These are phyloP conservation scores for Temnothorax longispinosus DNA, from an alignment of 1,140 invertebrate species.

Conservation along the genomic window DNA sequence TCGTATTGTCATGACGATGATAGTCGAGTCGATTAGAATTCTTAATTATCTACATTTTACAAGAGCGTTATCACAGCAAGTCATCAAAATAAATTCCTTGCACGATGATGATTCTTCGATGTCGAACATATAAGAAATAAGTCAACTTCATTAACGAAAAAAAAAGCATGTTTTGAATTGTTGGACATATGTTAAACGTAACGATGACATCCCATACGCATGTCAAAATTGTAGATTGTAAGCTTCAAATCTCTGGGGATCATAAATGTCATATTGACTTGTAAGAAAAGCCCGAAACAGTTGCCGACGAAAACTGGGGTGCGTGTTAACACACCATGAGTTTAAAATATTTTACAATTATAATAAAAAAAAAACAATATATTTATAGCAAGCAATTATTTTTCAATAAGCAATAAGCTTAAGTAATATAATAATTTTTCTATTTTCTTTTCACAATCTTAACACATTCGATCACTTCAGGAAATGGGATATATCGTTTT, in stretches of 20 bases:
- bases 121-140: neutral
- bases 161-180: slow-evolving; percentile 4
- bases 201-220: slow-evolving; percentile 67
- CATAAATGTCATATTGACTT: slow-evolving; percentile 68
- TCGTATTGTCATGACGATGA: too few relatives aligned
- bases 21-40: too few relatives aligned
- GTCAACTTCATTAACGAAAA: neutral
- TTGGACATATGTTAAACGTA: slow-evolving; percentile 66
- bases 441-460: neutral
- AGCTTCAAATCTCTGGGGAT: slow-evolving; percentile 76
- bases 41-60: neutral
- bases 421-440: neutral
- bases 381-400: neutral
- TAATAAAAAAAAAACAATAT: neutral
- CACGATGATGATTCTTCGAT: neutral
- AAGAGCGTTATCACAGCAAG: neutral
- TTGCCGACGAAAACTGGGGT: neutral
- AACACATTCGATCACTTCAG: too few relatives aligned
- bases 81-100: slow-evolving; percentile 1
- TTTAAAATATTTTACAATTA: neutral
- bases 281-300: neutral
- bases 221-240: slow-evolving; percentile 81
- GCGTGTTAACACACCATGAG: neutral
- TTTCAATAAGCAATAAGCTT: neutral
- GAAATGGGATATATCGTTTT: too few relatives aligned